Conservation (phyloP, 2,113 vertebrate genomes). For the Peucedramus taeniatus region DNA sequence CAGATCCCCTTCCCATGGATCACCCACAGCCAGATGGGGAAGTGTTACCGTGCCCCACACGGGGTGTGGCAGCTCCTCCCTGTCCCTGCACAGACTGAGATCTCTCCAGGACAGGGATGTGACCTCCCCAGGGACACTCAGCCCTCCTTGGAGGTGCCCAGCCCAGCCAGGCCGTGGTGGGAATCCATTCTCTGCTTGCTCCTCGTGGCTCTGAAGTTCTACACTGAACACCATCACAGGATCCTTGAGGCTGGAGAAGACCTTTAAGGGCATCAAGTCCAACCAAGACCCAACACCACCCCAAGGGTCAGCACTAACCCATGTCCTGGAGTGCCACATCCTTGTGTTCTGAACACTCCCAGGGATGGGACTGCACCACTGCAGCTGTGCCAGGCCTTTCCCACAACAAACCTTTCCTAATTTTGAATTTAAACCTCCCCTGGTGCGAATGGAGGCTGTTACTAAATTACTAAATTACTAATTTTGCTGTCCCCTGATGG, state of each 20-base stretch:
- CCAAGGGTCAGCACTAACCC: background rate
- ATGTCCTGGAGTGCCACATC: background rate
- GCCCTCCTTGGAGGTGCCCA: background rate
- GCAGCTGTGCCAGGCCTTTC: background rate
- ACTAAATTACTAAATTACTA: too few relatives aligned
- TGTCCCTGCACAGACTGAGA: background rate
- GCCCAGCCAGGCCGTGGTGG: rapidly evolving
- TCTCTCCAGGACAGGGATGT: background rate
- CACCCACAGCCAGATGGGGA: background rate
- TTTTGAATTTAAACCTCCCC: background rate
- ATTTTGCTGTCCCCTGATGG: background rate
- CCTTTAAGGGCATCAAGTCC: background rate
- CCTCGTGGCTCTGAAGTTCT: background rate
- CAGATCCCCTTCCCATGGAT: background rate
- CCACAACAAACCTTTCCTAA: background rate
- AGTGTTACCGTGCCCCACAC: rapidly evolving
- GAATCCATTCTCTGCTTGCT: background rate
- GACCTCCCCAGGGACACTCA: background rate
- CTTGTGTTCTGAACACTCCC: background rate
- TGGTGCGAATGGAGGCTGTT: background rate
- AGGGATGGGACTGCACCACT: background rate
- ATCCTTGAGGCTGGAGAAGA: background rate
- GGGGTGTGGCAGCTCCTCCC: background rate
- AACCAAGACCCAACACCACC: background rate
- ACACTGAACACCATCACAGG: rapidly evolving